These are phyloP conservation scores for Brachionichthys hirsutus DNA, from an alignment of 2,113 vertebrate species.

Conservation along the genomic window DNA sequence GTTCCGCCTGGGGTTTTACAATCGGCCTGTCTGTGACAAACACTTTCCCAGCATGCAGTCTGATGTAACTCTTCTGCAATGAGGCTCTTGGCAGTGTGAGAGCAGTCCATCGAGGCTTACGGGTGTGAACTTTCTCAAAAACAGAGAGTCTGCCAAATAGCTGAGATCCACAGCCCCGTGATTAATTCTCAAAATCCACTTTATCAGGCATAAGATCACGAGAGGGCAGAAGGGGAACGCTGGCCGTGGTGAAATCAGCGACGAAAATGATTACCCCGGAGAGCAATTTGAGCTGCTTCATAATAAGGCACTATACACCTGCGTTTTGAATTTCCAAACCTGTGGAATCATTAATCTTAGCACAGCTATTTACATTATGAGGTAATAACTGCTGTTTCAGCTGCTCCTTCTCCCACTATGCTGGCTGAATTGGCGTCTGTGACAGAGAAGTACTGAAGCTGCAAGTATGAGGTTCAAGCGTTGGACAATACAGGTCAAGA, in stretches of 20 bases:
- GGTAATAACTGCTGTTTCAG: not conserved
- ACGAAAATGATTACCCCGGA: not conserved
- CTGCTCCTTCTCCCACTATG: not conserved
- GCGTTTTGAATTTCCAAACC: slow-evolving; percentile 6
- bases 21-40: not conserved
- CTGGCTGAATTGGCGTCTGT: not conserved
- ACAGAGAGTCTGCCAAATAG: slow-evolving; percentile 7
- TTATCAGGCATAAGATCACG: not conserved
- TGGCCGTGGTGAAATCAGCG: not conserved
- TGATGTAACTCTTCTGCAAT: slow-evolving; percentile 29
- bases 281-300: not conserved
- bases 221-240: not conserved
- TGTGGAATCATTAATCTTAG: not conserved
- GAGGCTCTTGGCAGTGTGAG: not conserved
- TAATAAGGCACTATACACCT: not conserved
- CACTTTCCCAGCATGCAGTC: not conserved
- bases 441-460: too few species aligned
- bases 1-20: not conserved
- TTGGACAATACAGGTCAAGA: too few species aligned
- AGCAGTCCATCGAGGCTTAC: not conserved
- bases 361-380: not conserved
- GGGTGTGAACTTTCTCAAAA: slow-evolving; percentile 14
- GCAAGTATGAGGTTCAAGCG: too few species aligned
- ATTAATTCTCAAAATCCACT: slow-evolving; percentile 7
- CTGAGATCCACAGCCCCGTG: not conserved